phyloP scores from a whole-genome alignment of 2,797 vertebrate species.

The Gambusia yucatana region DNA sequence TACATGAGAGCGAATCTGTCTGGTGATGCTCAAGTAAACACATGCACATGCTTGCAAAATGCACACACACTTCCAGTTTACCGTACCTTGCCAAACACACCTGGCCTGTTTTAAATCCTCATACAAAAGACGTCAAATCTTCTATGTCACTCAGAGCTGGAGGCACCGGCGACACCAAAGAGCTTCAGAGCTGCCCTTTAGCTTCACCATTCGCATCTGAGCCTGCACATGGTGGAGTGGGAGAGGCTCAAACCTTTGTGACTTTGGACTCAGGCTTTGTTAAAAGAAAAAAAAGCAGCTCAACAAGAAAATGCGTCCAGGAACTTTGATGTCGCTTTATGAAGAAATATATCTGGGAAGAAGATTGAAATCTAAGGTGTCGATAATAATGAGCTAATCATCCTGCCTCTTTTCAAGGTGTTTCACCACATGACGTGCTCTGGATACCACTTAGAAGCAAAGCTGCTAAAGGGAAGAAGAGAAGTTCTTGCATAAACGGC shows the following conservation, averaged over 20 bases:
- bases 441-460: conserved; percentile 37
- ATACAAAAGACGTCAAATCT: conserved; percentile 66
- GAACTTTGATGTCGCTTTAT: conserved; percentile 60
- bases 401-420: conserved; percentile 27
- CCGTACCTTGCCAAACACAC: conserved; percentile 56
- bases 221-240: conserved; percentile 17
- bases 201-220: neutral
- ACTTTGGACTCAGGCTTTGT: conserved; percentile 31
- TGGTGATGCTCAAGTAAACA: conserved; percentile 34
- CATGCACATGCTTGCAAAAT: conserved; percentile 40
- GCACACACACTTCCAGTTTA: conserved; percentile 39
- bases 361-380: conserved; percentile 58
- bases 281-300: conserved; percentile 23
- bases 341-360: conserved; percentile 59
- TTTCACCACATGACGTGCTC: conserved; percentile 21
- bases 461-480: neutral
- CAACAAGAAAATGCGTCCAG: conserved; percentile 45
- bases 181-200: conserved; percentile 6
- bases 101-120: conserved; percentile 69
- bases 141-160: conserved; percentile 58
- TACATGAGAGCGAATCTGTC: conserved; percentile 32
- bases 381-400: conserved; percentile 56
- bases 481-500: conserved; percentile 10
- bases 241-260: conserved; percentile 29
- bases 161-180: conserved; percentile 47